Evolutionary conservation across 2,888 invertebrate genomes (phyloP).

Genomic region (Venustoraphidia nigricollis): DNA sequence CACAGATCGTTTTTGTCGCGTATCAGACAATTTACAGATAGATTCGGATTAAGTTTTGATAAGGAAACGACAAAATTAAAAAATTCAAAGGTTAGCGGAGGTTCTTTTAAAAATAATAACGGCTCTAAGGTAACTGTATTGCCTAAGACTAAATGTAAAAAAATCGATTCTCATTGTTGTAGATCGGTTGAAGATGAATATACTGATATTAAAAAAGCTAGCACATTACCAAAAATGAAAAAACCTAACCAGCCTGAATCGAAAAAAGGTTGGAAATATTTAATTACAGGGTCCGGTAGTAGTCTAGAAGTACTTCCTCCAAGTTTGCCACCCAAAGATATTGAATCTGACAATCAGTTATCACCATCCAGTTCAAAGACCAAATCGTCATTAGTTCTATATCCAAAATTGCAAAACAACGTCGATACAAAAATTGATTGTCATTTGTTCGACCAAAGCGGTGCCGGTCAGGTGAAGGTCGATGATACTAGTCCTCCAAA

Average conservation of each 20-base stretch:
- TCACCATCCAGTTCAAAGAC: slow-evolving; percentile 10
- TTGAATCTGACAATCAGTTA: slow-evolving; percentile 20
- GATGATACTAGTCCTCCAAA: not conserved
- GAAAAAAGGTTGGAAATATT: slow-evolving; percentile 25
- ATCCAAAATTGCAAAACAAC: not conserved
- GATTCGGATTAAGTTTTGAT: slow-evolving; percentile 32
- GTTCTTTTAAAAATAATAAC: slow-evolving; percentile 20
- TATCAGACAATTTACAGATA: slow-evolving; percentile 36
- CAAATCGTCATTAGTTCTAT: no score
- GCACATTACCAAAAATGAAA: slow-evolving; percentile 22
- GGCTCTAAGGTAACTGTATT: slow-evolving; percentile 14
- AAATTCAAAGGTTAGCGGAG: slow-evolving; percentile 11
- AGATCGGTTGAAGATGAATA: slow-evolving; percentile 21
- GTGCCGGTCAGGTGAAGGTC: not conserved
- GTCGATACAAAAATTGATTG: not conserved
- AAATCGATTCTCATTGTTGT: slow-evolving; percentile 12
- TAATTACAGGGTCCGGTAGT: slow-evolving; percentile 17
- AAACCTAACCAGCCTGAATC: slow-evolving; percentile 15
- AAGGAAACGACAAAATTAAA: slow-evolving; percentile 24
- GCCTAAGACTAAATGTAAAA: slow-evolving; percentile 15
- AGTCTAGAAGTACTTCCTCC: not conserved
- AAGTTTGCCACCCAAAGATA: slow-evolving; percentile 11
- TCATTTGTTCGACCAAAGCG: no score
- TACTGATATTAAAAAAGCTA: slow-evolving; percentile 21
- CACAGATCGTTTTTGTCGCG: slow-evolving; percentile 32